Conservation (phyloP, 1,140 invertebrate genomes). For the Octopus sinensis region DNA sequence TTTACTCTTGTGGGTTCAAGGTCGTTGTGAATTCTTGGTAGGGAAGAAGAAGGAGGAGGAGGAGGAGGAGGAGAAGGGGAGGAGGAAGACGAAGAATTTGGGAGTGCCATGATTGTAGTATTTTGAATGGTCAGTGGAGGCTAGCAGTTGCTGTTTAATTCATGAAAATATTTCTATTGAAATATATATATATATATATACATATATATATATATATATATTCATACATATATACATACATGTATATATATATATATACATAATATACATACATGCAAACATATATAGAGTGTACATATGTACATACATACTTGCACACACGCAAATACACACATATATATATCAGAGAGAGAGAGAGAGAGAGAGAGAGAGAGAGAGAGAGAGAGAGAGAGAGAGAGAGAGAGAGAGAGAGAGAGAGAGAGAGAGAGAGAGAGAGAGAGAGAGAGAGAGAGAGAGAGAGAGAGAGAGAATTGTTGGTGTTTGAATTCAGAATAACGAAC, state of each 20-base stretch:
- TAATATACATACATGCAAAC: background rate
- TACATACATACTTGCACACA: background rate
- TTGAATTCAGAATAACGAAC: background rate
- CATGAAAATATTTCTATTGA: too few relatives aligned
- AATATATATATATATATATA: too few relatives aligned
- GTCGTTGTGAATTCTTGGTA: too few relatives aligned
- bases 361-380: slow-evolving; percentile 2
- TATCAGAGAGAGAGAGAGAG: background rate
- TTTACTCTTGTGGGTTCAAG: too few relatives aligned
- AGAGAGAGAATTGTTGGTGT: background rate
- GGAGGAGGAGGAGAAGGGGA: too few relatives aligned
- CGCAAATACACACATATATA: background rate
- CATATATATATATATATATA: too few relatives aligned
- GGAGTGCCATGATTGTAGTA: too few relatives aligned
- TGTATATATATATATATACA: background rate
- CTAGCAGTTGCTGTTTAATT: too few relatives aligned
- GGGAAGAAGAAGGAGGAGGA: too few relatives aligned
- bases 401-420: background rate
- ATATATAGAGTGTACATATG: background rate
- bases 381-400: slow-evolving; percentile 2
- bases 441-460: background rate
- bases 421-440: background rate
- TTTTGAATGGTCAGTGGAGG: too few relatives aligned
- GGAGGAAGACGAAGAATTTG: too few relatives aligned
- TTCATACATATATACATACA: too few relatives aligned